A percentile compares a stretch with the other conserved stretches of the same genome.
Evolutionary conservation across 2,797 vertebrate genomes (phyloP).

Genomic region (Leuciscus waleckii): DNA sequence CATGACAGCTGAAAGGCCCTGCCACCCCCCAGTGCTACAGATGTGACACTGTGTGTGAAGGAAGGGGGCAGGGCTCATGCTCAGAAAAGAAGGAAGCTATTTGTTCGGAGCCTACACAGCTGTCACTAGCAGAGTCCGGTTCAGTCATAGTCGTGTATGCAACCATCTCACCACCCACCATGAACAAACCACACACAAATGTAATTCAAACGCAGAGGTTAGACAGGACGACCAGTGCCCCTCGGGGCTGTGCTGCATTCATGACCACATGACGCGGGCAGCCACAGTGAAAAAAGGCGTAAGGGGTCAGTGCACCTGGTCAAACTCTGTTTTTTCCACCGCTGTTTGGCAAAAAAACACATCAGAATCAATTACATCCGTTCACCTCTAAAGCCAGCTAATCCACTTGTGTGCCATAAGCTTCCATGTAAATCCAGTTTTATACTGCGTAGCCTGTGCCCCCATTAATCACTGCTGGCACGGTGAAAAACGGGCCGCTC

Average conservation of each 20-base stretch:
- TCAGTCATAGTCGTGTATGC: slow-evolving; percentile 69
- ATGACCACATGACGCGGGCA: slow-evolving; percentile 60
- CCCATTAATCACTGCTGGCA: slow-evolving; percentile 52
- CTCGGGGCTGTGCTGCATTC: slow-evolving; percentile 58
- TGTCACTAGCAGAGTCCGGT: slow-evolving; percentile 72
- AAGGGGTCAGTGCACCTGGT: slow-evolving; percentile 67
- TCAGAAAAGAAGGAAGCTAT: slow-evolving; percentile 74
- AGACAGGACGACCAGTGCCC: slow-evolving; percentile 59
- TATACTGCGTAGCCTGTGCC: slow-evolving; percentile 55
- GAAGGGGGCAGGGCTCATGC: slow-evolving; percentile 51
- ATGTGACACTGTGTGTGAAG: slow-evolving; percentile 49
- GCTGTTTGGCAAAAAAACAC: slow-evolving; percentile 55
- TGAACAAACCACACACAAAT: slow-evolving; percentile 58
- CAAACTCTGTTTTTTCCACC: slow-evolving; percentile 34
- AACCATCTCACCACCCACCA: slow-evolving; percentile 58
- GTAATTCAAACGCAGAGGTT: slow-evolving; percentile 50
- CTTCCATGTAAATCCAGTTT: slow-evolving; percentile 80
- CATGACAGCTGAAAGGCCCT: slow-evolving; percentile 38
- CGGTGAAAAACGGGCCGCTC: slow-evolving; percentile 35
- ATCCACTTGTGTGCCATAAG: slow-evolving; percentile 79
- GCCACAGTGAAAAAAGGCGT: slow-evolving; percentile 31
- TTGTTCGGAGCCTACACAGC: slow-evolving; percentile 77
- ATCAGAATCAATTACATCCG: slow-evolving; percentile 57
- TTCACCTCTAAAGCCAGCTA: slow-evolving; percentile 70
- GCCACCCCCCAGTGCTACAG: slow-evolving; percentile 34